Evolutionary conservation across 2,888 invertebrate species (phyloP), one percentile per base, ranked within the genome.

Genomic region (Digitonthophagus gazella): DNA sequence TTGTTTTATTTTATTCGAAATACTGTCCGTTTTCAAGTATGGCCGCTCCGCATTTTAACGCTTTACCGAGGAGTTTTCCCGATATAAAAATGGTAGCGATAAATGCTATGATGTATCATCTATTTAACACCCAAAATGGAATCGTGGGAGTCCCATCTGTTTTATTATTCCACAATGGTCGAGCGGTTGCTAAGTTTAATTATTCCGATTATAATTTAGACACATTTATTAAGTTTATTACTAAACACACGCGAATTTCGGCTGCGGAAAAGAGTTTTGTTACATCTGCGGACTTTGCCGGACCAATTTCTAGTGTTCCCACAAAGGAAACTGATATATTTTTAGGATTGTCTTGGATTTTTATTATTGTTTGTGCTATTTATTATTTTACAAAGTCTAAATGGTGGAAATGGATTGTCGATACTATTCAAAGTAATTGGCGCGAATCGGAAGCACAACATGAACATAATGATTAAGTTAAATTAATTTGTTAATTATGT

Each of bases 11-110:
- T 83, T 97, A 93, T 81, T 93, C 97, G 0, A 90, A 90, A 72
- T 92, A 92, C 79, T 98, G 98, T 78, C 91, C 93, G 1, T 97
- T 96, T 77, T 96, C 96, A 77, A 93, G 94, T 15, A 88, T 91
- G 79, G 93, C 95, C 4, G 97, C 96, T 0, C 95, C 95, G 3
- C 90, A 95, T 79, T 95, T 91, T 78, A 98, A 98, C 85, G 93
- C 96, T 0, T 81, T 98, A 19, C 93, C 96, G 0, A 86, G 94
- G 77, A 90, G 92, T 2, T 98, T 93, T 83, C 95, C 96, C 0
- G 90, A 91, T 75, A 86, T 98, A 0, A 92, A 92, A 83, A 89
- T 96, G 81, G 91, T 95, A 6, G 97, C 94, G 1, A 89, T 98
- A 15, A 96, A 98, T 85, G 95, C 96, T 1, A 87, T 93, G 75